Conservation (phyloP, 64 coral and sea anemone genomes). For the Actinia tenebrosa region DNA sequence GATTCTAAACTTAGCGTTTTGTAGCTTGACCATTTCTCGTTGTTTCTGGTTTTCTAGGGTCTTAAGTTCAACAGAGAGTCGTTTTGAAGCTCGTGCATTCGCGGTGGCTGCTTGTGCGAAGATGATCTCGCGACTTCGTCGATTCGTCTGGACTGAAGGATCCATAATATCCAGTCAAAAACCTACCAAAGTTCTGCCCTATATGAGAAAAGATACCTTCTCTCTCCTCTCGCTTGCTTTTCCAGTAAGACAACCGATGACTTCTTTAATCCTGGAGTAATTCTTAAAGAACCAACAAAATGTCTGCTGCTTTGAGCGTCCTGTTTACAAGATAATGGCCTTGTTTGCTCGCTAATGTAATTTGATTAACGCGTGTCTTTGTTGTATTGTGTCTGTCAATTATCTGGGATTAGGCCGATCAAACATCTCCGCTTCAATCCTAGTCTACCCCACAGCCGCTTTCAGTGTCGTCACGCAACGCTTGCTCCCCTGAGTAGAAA, state of each 20-base stretch:
- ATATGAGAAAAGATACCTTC: background rate
- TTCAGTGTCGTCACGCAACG: too few relatives aligned
- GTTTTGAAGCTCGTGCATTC: slow-evolving; percentile 1
- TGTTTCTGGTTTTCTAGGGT: slow-evolving; percentile 1
- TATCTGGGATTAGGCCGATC: background rate
- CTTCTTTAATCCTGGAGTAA: background rate
- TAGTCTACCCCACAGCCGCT: background rate
- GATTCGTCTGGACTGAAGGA: background rate
- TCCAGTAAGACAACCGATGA: background rate
- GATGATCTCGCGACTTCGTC: background rate
- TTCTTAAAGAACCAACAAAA: background rate
- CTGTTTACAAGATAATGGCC: background rate
- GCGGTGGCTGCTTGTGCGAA: background rate
- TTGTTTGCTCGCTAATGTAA: background rate
- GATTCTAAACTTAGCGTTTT: background rate
- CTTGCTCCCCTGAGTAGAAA: too few relatives aligned
- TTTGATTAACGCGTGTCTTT: background rate
- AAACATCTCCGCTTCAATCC: background rate
- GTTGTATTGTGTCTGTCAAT: background rate
- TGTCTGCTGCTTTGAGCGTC: background rate
- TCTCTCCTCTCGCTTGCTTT: background rate
- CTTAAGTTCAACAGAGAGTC: background rate
- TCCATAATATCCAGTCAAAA: background rate
- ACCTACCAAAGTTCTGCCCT: background rate
- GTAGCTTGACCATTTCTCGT: background rate